Percentiles rank a stretch among this genome's conserved stretches.
phyloP scores from a whole-genome alignment of 2,888 invertebrate species.

The Rhagonycha fulva region DNA sequence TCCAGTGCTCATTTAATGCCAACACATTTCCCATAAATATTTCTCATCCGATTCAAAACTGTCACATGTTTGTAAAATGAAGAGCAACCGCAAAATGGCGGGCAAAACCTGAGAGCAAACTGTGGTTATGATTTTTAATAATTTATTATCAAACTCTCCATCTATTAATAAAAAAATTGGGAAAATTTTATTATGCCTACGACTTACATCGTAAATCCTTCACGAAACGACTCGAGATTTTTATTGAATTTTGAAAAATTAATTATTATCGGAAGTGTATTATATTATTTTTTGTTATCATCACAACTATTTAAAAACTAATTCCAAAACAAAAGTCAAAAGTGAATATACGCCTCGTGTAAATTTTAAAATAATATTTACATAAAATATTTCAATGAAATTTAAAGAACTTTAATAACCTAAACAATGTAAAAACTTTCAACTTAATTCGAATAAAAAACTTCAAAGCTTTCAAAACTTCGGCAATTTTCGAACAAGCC shows the following conservation, averaged over 20 bases:
- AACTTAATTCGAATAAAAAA: background rate
- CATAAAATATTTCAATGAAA: background rate
- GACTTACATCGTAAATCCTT: background rate
- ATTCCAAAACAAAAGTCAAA: background rate
- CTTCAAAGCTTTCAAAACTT: background rate
- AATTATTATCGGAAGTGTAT: background rate
- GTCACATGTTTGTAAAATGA: background rate
- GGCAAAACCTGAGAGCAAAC: background rate
- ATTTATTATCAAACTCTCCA: background rate
- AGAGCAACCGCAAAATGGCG: background rate
- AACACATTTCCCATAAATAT: background rate
- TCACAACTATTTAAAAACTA: background rate
- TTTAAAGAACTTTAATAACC: background rate
- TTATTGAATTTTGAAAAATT: background rate
- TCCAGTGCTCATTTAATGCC: no score
- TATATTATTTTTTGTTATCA: background rate
- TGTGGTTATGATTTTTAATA: background rate
- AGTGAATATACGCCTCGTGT: no score
- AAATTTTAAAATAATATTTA: background rate
- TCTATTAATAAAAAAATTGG: background rate
- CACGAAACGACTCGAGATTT: background rate
- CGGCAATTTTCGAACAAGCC: background rate
- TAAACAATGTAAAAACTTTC: background rate
- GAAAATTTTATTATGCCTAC: background rate
- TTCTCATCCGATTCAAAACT: background rate